Conservation (phyloP, 1,140 invertebrate genomes). For the Drosophila kepulauana region DNA sequence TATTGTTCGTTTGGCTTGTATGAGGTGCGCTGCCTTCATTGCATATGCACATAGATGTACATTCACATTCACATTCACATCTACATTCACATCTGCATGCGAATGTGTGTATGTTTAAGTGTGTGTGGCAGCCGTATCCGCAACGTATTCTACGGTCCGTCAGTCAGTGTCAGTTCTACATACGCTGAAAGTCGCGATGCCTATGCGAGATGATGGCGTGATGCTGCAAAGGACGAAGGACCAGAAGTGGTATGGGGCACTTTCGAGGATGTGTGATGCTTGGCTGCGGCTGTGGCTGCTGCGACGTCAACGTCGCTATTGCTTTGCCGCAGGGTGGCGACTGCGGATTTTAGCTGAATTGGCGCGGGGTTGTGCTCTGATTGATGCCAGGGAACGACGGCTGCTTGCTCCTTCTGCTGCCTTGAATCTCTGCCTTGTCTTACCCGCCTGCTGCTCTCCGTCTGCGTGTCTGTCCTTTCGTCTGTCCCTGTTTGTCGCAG, state of each 20-base stretch:
- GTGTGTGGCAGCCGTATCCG: constrained; percentile 34
- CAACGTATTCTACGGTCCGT: constrained; percentile 50
- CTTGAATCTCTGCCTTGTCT: constrained; percentile 45
- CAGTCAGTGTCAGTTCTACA: constrained; percentile 62
- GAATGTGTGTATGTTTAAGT: constrained; percentile 15
- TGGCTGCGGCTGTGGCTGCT: constrained; percentile 33
- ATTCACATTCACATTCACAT: not conserved
- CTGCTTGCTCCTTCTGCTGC: constrained; percentile 16
- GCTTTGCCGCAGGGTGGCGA: constrained; percentile 63
- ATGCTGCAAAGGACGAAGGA: not conserved
- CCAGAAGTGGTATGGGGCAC: constrained; percentile 15
- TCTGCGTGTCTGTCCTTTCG: constrained; percentile 10
- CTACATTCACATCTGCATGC: not conserved
- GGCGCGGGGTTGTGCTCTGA: constrained; percentile 61
- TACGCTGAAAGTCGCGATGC: constrained; percentile 60
- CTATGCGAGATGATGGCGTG: constrained; percentile 27
- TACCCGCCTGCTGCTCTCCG: constrained; percentile 22
- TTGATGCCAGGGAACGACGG: constrained; percentile 52
- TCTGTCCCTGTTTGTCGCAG: constrained; percentile 44
- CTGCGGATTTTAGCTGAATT: constrained; percentile 64
- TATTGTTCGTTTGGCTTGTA: constrained; percentile 45
- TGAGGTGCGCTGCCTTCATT: constrained; percentile 47
- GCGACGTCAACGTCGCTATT: constrained; percentile 37
- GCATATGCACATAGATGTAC: constrained; percentile 33
- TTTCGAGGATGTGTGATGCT: constrained; percentile 36